Percentiles rank a stretch among this genome's conserved stretches.
phyloP scores from a whole-genome alignment of 64 coral and sea anemone species.

The Anthopleura sola region DNA sequence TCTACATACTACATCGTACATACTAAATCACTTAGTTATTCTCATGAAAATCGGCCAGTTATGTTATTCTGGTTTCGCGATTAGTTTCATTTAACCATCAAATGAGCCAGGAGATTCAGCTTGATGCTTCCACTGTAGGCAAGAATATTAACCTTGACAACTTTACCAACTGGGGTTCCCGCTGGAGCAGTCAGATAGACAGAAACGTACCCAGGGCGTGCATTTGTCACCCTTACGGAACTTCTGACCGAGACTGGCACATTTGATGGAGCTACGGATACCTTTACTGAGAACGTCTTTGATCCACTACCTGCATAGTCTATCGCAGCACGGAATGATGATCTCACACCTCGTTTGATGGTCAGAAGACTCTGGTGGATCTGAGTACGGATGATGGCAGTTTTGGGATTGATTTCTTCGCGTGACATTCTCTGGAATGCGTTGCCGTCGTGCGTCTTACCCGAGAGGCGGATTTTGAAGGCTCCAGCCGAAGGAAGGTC shows the following conservation, averaged over 20 bases:
- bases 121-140: not conserved
- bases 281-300: not conserved
- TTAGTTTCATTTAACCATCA: not conserved
- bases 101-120: not conserved
- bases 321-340: constrained; percentile 19
- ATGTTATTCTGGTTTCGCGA: too few species aligned
- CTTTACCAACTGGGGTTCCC: not conserved
- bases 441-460: not conserved
- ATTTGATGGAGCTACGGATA: not conserved
- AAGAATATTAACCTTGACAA: not conserved
- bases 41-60: too few species aligned
- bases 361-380: constrained; percentile 22
- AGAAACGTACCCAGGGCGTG: not conserved
- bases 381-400: constrained; percentile 13
- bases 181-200: not conserved
- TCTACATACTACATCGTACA: too few species aligned
- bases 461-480: constrained; percentile 20
- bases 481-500: not conserved
- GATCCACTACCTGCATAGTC: constrained; percentile 4
- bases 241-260: not conserved
- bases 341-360: constrained; percentile 12
- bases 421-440: constrained; percentile 26
- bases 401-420: not conserved
- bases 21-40: too few species aligned
- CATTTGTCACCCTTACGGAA: not conserved